Base-by-base conservation (phyloP, 2,113 vertebrate species). In the Cricetomys ansorgei region DNA sequence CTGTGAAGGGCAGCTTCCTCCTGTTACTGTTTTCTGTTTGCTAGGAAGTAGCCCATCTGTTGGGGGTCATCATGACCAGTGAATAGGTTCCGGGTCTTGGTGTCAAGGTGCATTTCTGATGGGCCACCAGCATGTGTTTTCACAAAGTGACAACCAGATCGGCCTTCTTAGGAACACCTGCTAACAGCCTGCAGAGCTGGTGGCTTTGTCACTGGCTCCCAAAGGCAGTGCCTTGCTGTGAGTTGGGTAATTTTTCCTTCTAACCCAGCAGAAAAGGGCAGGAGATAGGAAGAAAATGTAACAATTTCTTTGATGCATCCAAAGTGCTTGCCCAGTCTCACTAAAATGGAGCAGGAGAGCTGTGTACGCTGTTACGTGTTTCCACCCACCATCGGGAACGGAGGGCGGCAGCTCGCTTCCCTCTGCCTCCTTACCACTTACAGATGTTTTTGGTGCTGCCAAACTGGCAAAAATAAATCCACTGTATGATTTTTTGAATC, bases 231-330 rank as follows among this genome's bases (percentile, higher is more conserved):
- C 88, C 89, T 91, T 96, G 83, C 72, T 88, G 48, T 94, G 92
- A 59, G 25, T 88, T 77, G 80, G 37, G 29, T 96, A 85, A 94
- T 95, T 97, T 96, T 92, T 92, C 76, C 88, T 94, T 96, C 59
- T 97, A 96, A 88, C 2, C 23, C 80, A 81, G 25, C 25, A 94
- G 84, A 95, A 94, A 97, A 84, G 92, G 57, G 37, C n/a, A 94
- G 70, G n/a, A 45, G 40, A 86, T 69, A 93, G 73, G 25, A 84
- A 94, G 88, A 96, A 97, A 92, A 97, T 83, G 86, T 17, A 70
- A 77, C 70, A 77, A 37, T 76, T 81, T 95, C 59, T 79, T 77
- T 88, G 69, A 85, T 93, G 40, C 27, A 80, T 85, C 55, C 88
- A 72, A 88, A 94, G 37, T 88, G 53, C 87, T 90, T 95, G 64